Base-by-base conservation (phyloP, 92 coral and sea anemone genomes). In the Plumapathes pennacea region DNA sequence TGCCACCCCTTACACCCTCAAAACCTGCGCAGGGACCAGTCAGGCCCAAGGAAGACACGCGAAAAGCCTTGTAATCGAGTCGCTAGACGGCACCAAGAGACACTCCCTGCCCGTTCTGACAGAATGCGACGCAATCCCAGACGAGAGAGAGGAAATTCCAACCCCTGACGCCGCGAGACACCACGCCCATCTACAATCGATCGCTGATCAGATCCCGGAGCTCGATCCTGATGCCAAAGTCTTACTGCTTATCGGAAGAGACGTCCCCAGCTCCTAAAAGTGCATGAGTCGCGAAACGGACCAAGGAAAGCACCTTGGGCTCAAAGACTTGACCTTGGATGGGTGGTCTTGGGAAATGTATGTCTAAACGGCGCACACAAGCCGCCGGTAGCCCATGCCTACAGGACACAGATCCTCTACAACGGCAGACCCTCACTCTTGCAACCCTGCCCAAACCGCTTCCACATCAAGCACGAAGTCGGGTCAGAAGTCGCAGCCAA, bases 301-400 rank as follows among this genome's bases (percentile, higher is more conserved):
- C 52, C 69, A 12, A 45, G 52, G 33, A 48, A 62, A 28, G 74
- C 81, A 13, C 86, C 86, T 17, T 41, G 72, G 82, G 73, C 59
- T 18, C 77, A 74, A 25, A 65, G 64, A 12, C 76, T 81, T 21
- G 82, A 74, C 50, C 60, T 72, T 12, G 81, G 81, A 44, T 80
- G 76, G 81, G 66, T 64, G 19, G 66, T 72, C 9, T 2, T 66
- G 4, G 72, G 77, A 5, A 60, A 81, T 22, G 60, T 48, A 13
- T 81, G 88, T 19, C 39, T 80, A 36, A 74, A 72, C 25, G 88
- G 83, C 2, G 72, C 78, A 10, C 78, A 81, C 36, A 52, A 17
- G 29, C 57, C 69, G 8, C 32, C 21, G 6, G 33, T 52, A 47
- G 4, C 67, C 0, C 51, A 82, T 2, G 2, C 72, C 7, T 81